phyloP scores from a whole-genome alignment of 2,888 invertebrate genomes.

The Therioaphis trifolii region DNA sequence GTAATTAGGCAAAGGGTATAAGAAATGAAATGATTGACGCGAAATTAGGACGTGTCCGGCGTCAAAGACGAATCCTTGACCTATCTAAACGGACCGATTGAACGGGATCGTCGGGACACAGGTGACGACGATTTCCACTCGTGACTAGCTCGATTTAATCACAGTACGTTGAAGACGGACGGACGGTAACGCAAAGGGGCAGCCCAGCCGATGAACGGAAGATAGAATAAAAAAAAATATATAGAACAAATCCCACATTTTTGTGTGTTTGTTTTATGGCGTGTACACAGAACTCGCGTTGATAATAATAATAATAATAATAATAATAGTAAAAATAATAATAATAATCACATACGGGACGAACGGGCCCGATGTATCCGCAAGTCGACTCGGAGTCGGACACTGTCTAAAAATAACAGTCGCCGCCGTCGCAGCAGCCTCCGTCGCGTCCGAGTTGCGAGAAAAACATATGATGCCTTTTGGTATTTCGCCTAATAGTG shows the following conservation, averaged over 20 bases:
- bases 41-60: background rate
- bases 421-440: constrained; percentile 4
- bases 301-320: constrained; percentile 8
- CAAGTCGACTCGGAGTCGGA: background rate
- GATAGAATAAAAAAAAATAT: background rate
- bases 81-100: background rate
- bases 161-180: background rate
- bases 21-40: constrained; percentile 23
- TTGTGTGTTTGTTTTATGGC: background rate
- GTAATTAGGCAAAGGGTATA: no score
- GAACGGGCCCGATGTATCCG: background rate
- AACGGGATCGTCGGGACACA: background rate
- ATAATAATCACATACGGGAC: background rate
- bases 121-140: background rate
- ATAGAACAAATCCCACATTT: background rate
- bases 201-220: background rate
- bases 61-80: constrained; percentile 26
- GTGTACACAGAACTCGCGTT: background rate
- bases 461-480: constrained; percentile 10
- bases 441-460: constrained; percentile 24
- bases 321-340: background rate
- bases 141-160: no score
- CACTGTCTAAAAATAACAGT: constrained; percentile 19
- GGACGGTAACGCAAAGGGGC: background rate
- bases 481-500: background rate